Evolutionary conservation across 2,888 invertebrate species (phyloP).

Genomic region (Phlogophora meticulosa): DNA sequence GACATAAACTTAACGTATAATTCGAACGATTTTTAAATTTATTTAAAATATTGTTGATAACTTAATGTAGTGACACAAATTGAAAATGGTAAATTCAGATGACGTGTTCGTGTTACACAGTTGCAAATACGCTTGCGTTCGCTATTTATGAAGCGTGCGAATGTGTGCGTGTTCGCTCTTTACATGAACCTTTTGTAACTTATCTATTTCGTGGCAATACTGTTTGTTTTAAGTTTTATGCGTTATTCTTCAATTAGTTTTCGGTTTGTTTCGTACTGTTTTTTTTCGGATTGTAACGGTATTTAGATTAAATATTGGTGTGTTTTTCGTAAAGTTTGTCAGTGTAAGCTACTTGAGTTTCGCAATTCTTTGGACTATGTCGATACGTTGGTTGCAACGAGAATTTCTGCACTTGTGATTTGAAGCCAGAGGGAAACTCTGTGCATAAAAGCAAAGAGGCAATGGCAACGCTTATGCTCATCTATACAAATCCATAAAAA

Average conservation of each 20-base stretch:
- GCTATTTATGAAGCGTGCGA: neutral
- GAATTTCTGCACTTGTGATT: too few species aligned
- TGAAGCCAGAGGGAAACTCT: too few species aligned
- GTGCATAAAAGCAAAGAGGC: too few species aligned
- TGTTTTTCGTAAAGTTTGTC: conserved; percentile 1
- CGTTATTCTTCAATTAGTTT: conserved; percentile 62
- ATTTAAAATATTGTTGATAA: too few species aligned
- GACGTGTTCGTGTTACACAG: too few species aligned
- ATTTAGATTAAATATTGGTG: neutral
- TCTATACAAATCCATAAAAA: too few species aligned
- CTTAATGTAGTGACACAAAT: too few species aligned
- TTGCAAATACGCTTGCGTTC: neutral
- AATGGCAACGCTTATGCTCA: too few species aligned
- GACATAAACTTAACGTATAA: too few species aligned
- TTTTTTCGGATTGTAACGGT: conserved; percentile 50
- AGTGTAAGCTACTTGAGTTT: neutral
- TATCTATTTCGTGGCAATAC: conserved; percentile 37
- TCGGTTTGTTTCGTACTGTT: conserved; percentile 47
- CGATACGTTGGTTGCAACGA: too few species aligned
- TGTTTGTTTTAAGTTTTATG: conserved; percentile 65
- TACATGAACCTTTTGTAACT: neutral
- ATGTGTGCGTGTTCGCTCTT: neutral
- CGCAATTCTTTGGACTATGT: neutral
- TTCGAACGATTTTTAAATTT: too few species aligned
- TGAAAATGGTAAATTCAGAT: too few species aligned